phyloP scores from a whole-genome alignment of 2,888 invertebrate species.

The Dilophus febrilis region DNA sequence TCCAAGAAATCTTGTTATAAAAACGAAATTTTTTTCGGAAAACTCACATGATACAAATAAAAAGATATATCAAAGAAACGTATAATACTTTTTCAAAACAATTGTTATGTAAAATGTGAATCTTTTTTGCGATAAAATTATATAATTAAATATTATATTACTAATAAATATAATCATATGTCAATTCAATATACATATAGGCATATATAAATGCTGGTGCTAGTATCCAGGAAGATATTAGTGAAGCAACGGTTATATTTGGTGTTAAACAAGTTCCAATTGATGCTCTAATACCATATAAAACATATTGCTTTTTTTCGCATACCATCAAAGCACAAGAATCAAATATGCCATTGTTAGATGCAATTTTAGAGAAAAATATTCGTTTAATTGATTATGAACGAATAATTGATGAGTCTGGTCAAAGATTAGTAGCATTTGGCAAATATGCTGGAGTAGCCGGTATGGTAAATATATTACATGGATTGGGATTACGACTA shows the following conservation, averaged over 20 bases:
- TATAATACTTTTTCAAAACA: too few species aligned
- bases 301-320: constrained; percentile 97
- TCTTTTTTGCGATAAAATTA: too few species aligned
- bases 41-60: too few species aligned
- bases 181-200: constrained; percentile 36
- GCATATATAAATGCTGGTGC: constrained; percentile 88
- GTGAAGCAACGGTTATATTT: constrained; percentile 88
- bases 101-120: too few species aligned
- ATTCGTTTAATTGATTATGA: constrained; percentile 96
- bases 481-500: constrained; percentile 84
- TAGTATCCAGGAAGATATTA: constrained; percentile 85
- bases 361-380: constrained; percentile 89
- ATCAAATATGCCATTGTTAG: constrained; percentile 91
- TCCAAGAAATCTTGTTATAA: too few species aligned
- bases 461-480: constrained; percentile 96
- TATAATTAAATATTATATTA: too few species aligned
- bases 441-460: constrained; percentile 93
- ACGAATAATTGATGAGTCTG: constrained; percentile 75
- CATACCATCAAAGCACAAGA: constrained; percentile 99
- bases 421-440: constrained; percentile 90
- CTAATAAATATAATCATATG: too few species aligned
- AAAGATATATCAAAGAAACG: too few species aligned
- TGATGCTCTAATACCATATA: constrained; percentile 82
- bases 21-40: too few species aligned
- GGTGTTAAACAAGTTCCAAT: constrained; percentile 86